Base-by-base conservation (phyloP, 2,888 invertebrate species). In the Tricholauxania praeusta region DNA sequence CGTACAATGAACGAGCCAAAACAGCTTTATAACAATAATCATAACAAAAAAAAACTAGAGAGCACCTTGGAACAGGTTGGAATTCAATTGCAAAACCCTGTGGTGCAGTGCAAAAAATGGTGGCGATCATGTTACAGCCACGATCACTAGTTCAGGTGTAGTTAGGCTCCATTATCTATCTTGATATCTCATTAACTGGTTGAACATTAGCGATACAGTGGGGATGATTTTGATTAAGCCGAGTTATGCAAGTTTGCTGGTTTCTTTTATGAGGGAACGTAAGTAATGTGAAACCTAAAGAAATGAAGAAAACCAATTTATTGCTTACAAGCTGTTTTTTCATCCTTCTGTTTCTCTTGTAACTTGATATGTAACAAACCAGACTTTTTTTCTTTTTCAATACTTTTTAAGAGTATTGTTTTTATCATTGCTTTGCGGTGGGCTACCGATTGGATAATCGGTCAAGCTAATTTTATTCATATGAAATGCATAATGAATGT, bases 81-180 rank as follows among this genome's bases (percentile, higher is more conserved):
- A 53, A 62, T 70, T 70, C 70, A 70, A 63, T 63, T 62, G 70
- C 63, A 70, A 63, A 62, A 62, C 62, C 70, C 70, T 70, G 70
- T 47, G 70, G 63, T 70, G 8, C 17, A 6, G 22, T 48, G 68
- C 68, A 69, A 59, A 22, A 69, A 22, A 39, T 62, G 1, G 39
- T 51, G 48, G 59, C 69, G 60, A 69, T 60, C 59, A 22, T 49
- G 49, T 60, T 51, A 49, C 60, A 49, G 59, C 68, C 55, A 67
- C 57, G 48, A 67, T 67, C 55, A 39, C 17, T n/a, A 12, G n/a
- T 4, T 8, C 6, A 32, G 60, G 32, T 17, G 28, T 52, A 51
- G 53, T 66, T 53, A 17, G 66, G 66, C 53, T 28, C 22, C 48
- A 59, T 51, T 69, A 60, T 51, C 59, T 49, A 3, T 55, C 60